Evolutionary conservation across 2,113 vertebrate species (phyloP), one percentile per base, ranked within the genome.

Genomic region (Alexandromys fortis): DNA sequence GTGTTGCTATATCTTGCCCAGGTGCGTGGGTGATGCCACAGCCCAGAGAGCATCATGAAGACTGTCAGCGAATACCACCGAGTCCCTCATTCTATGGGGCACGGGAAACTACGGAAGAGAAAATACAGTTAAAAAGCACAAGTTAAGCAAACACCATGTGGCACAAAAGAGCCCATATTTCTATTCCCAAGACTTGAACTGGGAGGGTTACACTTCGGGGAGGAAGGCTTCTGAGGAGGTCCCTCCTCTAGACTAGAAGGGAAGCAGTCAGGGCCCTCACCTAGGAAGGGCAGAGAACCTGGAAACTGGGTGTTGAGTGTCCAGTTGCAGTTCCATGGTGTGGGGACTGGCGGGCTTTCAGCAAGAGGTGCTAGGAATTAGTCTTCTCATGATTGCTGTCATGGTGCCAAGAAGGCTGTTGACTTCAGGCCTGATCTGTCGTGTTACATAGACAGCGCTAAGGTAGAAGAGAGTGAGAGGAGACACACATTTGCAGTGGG

Each of bases 41-140:
- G 38, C 11, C 4, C 65, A 68, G 58, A 52, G 30, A 11, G 1
- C 3, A 33, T 5, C 10, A 1, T 19, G 21, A n/a, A n/a, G n/a
- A 73, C 24, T 19, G 2, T 75, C 12, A 38, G 11, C 0, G 0
- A 38, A n/a, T 12, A 30, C 3, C 1, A 26, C 70, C 13, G 45
- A 28, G 4, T 42, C 7, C 0, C 12, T n/a, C 2, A 0, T 11
- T 33, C 68, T 30, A 35, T 14, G 42, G 61, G 10, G 1, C 0
- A 35, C 5, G 1, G 9, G 28, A 70, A 35, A 86, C 67, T 63
- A 38, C 2, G 38, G 79, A 76, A 38, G 72, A 52, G 49, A 38
- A 61, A 33, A 45, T 6, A 16, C 5, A 26, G 9, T 33, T 26
- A 63, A 17, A 35, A 17, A 21, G 35, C 14, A 38, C 28, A 21